Conservation (phyloP, 2,888 invertebrate species). For the Bruchidius siliquastri region DNA sequence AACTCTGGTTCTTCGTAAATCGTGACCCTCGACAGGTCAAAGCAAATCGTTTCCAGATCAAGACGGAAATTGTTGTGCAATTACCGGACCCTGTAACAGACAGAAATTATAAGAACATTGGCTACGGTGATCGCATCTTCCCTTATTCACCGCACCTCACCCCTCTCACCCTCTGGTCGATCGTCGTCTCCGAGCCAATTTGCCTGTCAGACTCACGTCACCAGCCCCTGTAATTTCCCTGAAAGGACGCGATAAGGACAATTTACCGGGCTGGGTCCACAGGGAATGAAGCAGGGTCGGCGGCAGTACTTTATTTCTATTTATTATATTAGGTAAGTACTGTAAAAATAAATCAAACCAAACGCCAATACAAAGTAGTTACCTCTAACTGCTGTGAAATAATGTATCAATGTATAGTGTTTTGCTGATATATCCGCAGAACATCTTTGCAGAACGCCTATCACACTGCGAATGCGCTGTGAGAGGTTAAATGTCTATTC, state of each 20-base stretch:
- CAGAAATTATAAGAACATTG: background rate
- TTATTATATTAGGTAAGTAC: too few species aligned
- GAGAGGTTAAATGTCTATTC: too few species aligned
- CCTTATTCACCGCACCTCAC: background rate
- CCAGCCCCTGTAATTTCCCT: conserved; percentile 45
- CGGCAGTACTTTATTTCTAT: background rate
- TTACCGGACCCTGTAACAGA: background rate
- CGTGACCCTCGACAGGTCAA: background rate
- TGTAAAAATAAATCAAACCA: too few species aligned
- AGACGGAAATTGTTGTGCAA: background rate
- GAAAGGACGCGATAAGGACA: conserved; percentile 39
- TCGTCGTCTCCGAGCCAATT: conserved; percentile 32
- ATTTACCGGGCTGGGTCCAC: conserved; percentile 30
- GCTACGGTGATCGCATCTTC: background rate
- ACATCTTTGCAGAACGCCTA: too few species aligned
- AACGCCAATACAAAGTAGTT: too few species aligned
- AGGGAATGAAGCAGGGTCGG: background rate
- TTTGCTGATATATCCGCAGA: too few species aligned
- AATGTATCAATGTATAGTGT: too few species aligned
- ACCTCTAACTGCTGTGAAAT: too few species aligned
- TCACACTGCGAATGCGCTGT: too few species aligned
- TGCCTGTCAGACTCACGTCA: conserved; percentile 45
- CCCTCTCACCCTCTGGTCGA: background rate
- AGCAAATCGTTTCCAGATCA: background rate
- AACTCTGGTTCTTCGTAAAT: background rate